Base-by-base conservation (phyloP, 2,888 invertebrate species). In the Andrena minutula region DNA sequence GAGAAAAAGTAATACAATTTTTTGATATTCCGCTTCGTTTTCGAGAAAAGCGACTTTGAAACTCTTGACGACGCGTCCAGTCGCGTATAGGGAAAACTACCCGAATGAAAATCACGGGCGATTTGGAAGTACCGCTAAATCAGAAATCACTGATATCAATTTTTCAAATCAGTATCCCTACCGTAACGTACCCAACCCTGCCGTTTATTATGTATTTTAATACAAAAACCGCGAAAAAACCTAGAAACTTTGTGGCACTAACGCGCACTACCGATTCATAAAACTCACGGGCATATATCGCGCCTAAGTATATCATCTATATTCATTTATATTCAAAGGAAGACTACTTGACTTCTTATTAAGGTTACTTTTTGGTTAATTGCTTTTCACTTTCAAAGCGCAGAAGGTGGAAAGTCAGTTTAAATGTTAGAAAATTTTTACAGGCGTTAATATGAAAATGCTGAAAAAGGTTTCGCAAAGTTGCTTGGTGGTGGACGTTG, bases 381-480 rank as follows among this genome's bases (percentile, higher is more conserved):
- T 12, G 26, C 30, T 53, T 73, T 64, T 23, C 8, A 7, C 23
- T 71, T 35, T 32, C 2, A n/a, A 56, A 68, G 26, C 16, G 49
- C 8, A 16, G 16, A 60, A 51, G 8, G 41, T 56, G 61, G 32
- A 26, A 41, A 58, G 41, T 75, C 53, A 26, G 8, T 23, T 56
- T 82, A 69, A 81, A 69, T 69, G 58, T 72, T 76, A 20, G 51
- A 79, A 61, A 83, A 79, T 79, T 87, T 79, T 58, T 65, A 79
- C 73, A 63, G 80, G 61, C 28, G n/a, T 49, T 71, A 82, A 75
- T 16, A 73, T 69, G 28, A 87, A 90, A 86, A 89, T 90, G 88
- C 80, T 91, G 79, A 82, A 83, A 51, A 88, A 83, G 79, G 71
- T 90, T 76, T 82, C 89, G n/a, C 90, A 85, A 66, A 84, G 75